Conservation (phyloP, 2,888 invertebrate genomes). For the Zonitis immaculata region DNA sequence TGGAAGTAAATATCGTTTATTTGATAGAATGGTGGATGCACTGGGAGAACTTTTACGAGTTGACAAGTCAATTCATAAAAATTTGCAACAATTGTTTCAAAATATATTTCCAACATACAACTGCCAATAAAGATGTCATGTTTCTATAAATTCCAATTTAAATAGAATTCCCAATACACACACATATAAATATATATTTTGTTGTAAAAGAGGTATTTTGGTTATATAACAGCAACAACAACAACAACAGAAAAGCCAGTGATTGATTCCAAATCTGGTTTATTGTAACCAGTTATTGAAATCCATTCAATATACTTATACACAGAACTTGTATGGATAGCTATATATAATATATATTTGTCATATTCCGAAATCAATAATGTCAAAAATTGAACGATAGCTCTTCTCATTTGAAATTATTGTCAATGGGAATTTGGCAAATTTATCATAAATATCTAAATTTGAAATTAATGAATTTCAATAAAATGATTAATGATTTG, state of each 20-base stretch:
- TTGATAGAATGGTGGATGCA: slow-evolving; percentile 5
- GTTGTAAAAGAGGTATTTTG: too few species aligned
- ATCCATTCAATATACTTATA: not conserved
- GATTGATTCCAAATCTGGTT: not conserved
- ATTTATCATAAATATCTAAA: too few species aligned
- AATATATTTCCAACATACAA: not conserved
- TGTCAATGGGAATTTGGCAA: not conserved
- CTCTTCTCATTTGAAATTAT: slow-evolving; percentile 2
- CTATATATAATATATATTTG: too few species aligned
- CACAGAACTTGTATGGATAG: too few species aligned
- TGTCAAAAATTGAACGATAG: not conserved
- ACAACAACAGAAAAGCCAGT: not conserved
- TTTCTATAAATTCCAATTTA: not conserved
- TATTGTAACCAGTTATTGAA: slow-evolving; percentile 1
- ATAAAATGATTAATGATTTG: too few species aligned
- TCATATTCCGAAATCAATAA: slow-evolving; percentile 1
- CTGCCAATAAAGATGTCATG: not conserved
- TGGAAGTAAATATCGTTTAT: too few species aligned
- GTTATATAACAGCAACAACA: too few species aligned
- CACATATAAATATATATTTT: not conserved
- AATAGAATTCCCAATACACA: not conserved
- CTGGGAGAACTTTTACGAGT: not conserved
- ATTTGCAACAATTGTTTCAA: not conserved
- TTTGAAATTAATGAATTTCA: too few species aligned
- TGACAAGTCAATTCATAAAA: too few species aligned